These are phyloP conservation scores for Xenops minutus DNA, from an alignment of 2,797 vertebrate genomes.

Conservation along the genomic window DNA sequence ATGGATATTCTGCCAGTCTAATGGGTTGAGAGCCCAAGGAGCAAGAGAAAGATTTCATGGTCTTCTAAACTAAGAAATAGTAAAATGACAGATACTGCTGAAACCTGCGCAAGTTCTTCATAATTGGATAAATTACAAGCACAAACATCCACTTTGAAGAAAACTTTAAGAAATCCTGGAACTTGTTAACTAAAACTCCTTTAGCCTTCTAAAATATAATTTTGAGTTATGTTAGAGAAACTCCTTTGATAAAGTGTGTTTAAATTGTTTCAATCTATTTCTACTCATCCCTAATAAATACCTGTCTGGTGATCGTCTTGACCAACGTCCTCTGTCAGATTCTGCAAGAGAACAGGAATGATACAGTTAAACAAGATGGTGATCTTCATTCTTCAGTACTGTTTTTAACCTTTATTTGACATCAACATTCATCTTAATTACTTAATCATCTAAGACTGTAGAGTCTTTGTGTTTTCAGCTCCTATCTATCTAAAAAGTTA, in stretches of 20 bases:
- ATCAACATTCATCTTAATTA: background rate
- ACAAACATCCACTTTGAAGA: background rate
- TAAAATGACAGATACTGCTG: background rate
- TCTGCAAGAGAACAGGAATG: constrained; percentile 78
- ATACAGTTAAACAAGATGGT: constrained; percentile 35
- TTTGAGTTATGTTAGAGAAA: background rate
- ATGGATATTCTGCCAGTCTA: background rate
- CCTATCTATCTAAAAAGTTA: background rate
- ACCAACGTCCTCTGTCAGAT: constrained; percentile 95
- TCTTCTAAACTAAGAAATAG: background rate
- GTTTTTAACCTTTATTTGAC: constrained; percentile 11
- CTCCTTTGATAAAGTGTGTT: background rate
- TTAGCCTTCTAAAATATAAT: background rate
- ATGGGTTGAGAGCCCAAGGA: constrained; percentile 19
- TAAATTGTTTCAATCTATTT: background rate
- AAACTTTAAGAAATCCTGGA: background rate
- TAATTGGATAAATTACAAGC: background rate
- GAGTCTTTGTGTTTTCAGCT: background rate
- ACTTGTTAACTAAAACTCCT: background rate
- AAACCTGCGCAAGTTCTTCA: background rate
- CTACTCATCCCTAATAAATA: constrained; percentile 66
- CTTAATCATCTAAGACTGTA: background rate
- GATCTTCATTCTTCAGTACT: background rate
- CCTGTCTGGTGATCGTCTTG: constrained; percentile 96
- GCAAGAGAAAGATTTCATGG: background rate